Evolutionary conservation across 2,797 vertebrate species (phyloP).

Genomic region (Acanthurus leucopareius): DNA sequence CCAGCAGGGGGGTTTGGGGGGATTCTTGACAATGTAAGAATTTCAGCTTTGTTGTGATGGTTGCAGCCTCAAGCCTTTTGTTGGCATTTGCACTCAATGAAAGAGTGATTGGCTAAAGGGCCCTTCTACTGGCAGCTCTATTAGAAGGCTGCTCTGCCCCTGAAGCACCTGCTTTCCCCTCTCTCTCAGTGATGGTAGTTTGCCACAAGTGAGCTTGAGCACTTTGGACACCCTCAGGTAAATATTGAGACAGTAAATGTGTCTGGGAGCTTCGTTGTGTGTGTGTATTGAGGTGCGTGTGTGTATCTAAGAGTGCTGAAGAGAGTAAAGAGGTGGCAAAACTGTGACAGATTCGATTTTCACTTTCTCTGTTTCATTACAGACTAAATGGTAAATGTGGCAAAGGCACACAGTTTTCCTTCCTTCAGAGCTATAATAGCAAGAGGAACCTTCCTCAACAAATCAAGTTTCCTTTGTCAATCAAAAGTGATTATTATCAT

Average conservation of each 20-base stretch:
- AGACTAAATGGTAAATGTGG: not conserved
- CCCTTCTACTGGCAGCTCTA: constrained; percentile 48
- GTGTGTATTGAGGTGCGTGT: constrained; percentile 4
- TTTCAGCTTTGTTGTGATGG: constrained; percentile 26
- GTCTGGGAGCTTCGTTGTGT: constrained; percentile 22
- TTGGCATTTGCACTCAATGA: constrained; percentile 65
- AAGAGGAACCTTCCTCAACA: not conserved
- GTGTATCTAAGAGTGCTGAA: constrained; percentile 2
- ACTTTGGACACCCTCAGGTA: constrained; percentile 42
- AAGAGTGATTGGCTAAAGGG: constrained; percentile 53
- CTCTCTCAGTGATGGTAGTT: constrained; percentile 36
- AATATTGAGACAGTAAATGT: constrained; percentile 49
- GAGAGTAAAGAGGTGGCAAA: not conserved
- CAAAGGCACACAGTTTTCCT: not conserved
- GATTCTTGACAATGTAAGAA: constrained; percentile 28
- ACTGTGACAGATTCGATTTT: not conserved
- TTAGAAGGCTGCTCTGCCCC: constrained; percentile 41
- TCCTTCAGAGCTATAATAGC: not conserved
- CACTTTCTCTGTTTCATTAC: not conserved
- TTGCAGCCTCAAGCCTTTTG: constrained; percentile 38
- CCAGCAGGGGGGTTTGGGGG: constrained; percentile 7
- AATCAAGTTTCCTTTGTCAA: not conserved
- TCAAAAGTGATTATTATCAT: constrained; percentile 17
- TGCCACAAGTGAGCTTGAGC: constrained; percentile 37
- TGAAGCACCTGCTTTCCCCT: constrained; percentile 37